Evolutionary conservation across 2,888 invertebrate species (phyloP).

Genomic region (Phaedon cochleariae): DNA sequence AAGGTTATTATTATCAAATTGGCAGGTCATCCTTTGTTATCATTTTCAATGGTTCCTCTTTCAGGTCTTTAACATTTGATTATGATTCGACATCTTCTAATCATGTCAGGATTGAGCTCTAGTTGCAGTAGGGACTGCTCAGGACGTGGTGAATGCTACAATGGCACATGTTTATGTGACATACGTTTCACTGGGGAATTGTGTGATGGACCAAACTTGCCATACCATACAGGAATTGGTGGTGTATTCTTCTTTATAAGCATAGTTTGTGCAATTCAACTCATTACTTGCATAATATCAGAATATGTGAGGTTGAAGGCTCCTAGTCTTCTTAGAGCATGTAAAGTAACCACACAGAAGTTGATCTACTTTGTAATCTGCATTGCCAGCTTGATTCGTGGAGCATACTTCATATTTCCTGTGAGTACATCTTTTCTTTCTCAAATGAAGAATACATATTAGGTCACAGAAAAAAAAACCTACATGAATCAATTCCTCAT

Average conservation of each 20-base stretch:
- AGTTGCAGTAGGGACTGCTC: constrained; percentile 82
- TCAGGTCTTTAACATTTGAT: constrained; percentile 28
- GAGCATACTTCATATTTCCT: constrained; percentile 90
- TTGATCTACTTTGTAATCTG: constrained; percentile 87
- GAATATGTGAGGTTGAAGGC: constrained; percentile 86
- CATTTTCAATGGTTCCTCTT: background rate
- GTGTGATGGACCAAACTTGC: constrained; percentile 84
- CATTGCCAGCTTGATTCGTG: constrained; percentile 83
- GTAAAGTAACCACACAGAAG: constrained; percentile 89
- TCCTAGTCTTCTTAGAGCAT: constrained; percentile 82
- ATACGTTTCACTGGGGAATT: constrained; percentile 86
- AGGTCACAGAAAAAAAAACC: background rate
- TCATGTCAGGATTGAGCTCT: constrained; percentile 61
- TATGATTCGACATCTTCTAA: constrained; percentile 60
- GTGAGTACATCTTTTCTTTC: constrained; percentile 70
- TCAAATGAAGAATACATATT: background rate
- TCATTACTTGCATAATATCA: constrained; percentile 82
- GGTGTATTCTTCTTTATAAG: constrained; percentile 85
- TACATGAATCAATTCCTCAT: background rate
- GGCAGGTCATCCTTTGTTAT: constrained; percentile 1
- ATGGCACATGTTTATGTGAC: constrained; percentile 91
- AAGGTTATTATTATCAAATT: background rate
- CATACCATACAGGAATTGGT: constrained; percentile 78
- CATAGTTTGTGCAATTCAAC: constrained; percentile 83
- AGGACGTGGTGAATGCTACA: constrained; percentile 90